A percentile compares a stretch with the other conserved stretches of the same genome.
Conservation (phyloP, 2,888 invertebrate genomes). For the Plemyria rubiginata region DNA sequence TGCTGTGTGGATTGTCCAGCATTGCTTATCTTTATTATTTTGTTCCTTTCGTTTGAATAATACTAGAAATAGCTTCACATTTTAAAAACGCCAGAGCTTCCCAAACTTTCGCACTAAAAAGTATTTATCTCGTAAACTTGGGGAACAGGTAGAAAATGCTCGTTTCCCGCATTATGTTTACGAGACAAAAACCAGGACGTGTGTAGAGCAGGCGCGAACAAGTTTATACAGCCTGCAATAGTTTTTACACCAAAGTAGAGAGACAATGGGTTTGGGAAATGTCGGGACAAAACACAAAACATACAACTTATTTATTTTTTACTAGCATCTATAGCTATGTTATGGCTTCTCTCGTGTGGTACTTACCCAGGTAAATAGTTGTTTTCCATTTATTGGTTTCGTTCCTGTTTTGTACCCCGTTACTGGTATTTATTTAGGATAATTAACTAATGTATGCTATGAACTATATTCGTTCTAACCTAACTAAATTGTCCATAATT, state of each 20-base stretch:
- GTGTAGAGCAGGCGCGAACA: conserved; percentile 12
- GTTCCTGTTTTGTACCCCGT: too few relatives aligned
- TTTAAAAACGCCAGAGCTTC: neutral
- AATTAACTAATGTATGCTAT: too few relatives aligned
- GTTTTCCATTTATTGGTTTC: too few relatives aligned
- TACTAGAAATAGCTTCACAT: neutral
- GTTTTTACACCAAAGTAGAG: conserved; percentile 9
- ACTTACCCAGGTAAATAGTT: too few relatives aligned
- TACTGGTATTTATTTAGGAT: too few relatives aligned
- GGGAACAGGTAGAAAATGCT: neutral
- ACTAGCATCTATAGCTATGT: too few relatives aligned
- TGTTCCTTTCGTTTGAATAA: too few relatives aligned
- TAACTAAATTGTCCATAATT: neutral
- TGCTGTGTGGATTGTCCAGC: too few relatives aligned
- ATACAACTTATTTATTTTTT: neutral
- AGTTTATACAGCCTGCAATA: conserved; percentile 16
- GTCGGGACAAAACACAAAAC: neutral
- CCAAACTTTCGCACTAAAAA: conserved; percentile 1
- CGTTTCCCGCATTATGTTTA: conserved; percentile 5
- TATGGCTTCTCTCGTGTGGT: too few relatives aligned
- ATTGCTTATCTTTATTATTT: too few relatives aligned
- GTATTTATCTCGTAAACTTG: neutral
- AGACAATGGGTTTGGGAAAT: neutral
- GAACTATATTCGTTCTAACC: too few relatives aligned
- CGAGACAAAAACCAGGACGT: neutral